A percentile compares a stretch with the other conserved stretches of the same genome.
Conservation (phyloP, 2,113 vertebrate genomes). For the Grammomys surdaster region DNA sequence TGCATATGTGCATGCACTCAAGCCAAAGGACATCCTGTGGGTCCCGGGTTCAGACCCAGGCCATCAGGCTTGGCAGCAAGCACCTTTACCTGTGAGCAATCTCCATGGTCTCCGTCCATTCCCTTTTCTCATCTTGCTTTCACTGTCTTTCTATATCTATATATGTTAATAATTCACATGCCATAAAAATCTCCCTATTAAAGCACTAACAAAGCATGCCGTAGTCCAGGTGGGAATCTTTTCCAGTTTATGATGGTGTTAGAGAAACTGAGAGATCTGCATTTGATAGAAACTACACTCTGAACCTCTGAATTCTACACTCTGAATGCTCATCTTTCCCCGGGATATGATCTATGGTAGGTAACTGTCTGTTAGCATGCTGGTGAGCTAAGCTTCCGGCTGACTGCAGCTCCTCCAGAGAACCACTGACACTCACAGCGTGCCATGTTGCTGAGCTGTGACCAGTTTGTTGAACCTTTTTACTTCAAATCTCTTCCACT, state of each 20-base stretch:
- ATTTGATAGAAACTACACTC: background rate
- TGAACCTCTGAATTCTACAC: background rate
- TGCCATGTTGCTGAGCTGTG: background rate
- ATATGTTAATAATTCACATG: background rate
- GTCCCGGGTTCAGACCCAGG: background rate
- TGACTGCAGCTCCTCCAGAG: background rate
- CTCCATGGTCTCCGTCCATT: background rate
- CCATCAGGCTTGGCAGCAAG: background rate
- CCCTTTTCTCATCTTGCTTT: background rate
- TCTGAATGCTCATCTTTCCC: background rate
- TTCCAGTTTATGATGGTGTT: background rate
- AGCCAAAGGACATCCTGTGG: background rate
- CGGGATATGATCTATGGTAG: background rate
- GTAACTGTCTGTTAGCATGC: background rate
- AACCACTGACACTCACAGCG: background rate
- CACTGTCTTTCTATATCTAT: background rate
- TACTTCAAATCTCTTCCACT: background rate
- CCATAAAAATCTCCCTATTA: background rate
- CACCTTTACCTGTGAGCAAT: background rate
- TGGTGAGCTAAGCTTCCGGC: too few relatives aligned
- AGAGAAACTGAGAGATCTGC: background rate
- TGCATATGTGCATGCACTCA: fast-evolving
- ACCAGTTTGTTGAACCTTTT: background rate
- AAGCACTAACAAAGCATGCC: background rate
- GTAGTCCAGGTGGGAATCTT: background rate